Percentiles rank a stretch among this genome's conserved stretches.
Conservation (phyloP, 2,797 vertebrate species). For the Gorsachius magnificus region DNA sequence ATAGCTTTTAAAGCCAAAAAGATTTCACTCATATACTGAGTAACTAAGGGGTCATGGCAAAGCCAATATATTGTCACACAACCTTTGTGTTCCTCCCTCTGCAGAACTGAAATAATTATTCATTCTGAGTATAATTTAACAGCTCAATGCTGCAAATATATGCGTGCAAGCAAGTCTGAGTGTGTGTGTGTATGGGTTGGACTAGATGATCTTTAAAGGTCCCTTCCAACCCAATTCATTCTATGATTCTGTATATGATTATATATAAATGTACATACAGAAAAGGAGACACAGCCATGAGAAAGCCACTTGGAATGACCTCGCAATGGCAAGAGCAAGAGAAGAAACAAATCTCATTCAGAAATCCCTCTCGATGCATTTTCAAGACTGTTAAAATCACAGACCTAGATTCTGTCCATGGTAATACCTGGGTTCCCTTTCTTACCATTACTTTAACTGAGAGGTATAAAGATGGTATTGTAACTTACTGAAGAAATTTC, state of each 20-base stretch:
- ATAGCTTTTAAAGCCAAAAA: constrained; percentile 15
- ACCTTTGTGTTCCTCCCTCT: not conserved
- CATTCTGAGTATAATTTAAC: not conserved
- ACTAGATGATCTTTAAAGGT: not conserved
- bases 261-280: not conserved
- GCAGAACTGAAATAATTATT: not conserved
- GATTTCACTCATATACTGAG: not conserved
- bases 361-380: not conserved
- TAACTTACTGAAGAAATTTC: not conserved
- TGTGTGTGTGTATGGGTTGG: not conserved
- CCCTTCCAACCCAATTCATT: not conserved
- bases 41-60: constrained; percentile 8
- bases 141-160: not conserved
- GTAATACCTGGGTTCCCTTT: not conserved
- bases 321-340: not conserved
- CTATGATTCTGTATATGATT: not conserved
- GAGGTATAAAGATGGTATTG: not conserved
- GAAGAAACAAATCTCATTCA: not conserved
- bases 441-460: not conserved
- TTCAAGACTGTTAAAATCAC: not conserved
- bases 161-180: not conserved
- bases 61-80: not conserved
- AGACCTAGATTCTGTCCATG: not conserved
- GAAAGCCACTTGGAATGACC: not conserved
- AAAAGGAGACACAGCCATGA: not conserved